phyloP scores from a whole-genome alignment of 2,797 vertebrate genomes.

The Furcifer pardalis region DNA sequence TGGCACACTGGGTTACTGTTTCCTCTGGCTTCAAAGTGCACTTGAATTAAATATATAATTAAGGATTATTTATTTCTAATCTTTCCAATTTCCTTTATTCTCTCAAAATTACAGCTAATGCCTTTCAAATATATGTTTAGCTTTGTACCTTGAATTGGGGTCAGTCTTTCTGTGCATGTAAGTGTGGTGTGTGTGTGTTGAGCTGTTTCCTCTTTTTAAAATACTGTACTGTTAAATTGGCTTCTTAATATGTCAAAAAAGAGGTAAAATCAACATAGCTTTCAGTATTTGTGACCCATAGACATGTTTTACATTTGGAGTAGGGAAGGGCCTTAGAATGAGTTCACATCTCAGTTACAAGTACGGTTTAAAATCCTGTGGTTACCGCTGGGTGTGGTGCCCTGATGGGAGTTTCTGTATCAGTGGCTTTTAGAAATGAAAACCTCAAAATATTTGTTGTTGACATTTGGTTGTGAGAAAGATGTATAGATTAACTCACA shows the following conservation, averaged over 20 bases:
- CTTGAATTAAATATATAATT: conserved; percentile 1
- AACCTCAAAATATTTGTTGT: conserved; percentile 30
- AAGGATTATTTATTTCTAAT: conserved; percentile 11
- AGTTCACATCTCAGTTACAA: conserved; percentile 16
- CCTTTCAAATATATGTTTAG: conserved; percentile 17
- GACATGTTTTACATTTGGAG: conserved; percentile 20
- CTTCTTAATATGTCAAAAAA: neutral
- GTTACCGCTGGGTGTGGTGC: conserved; percentile 69
- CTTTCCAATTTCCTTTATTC: conserved; percentile 14
- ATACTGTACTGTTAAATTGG: conserved; percentile 23
- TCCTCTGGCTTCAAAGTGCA: neutral
- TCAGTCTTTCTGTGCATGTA: no score
- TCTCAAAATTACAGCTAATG: neutral
- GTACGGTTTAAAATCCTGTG: conserved; percentile 63
- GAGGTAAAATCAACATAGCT: conserved; percentile 22
- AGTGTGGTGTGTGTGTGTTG: conserved; percentile 6
- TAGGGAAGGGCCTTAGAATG: conserved; percentile 47
- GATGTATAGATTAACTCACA: conserved; percentile 44
- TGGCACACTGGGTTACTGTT: neutral
- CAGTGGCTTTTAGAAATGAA: conserved; percentile 33
- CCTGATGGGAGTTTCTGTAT: conserved; percentile 43
- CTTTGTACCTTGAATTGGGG: neutral
- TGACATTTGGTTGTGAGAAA: conserved; percentile 28
- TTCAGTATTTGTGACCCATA: conserved; percentile 41
- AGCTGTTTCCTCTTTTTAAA: neutral